These are phyloP conservation scores for Tinea semifulvella DNA, from an alignment of 2,888 invertebrate genomes.

Conservation along the genomic window DNA sequence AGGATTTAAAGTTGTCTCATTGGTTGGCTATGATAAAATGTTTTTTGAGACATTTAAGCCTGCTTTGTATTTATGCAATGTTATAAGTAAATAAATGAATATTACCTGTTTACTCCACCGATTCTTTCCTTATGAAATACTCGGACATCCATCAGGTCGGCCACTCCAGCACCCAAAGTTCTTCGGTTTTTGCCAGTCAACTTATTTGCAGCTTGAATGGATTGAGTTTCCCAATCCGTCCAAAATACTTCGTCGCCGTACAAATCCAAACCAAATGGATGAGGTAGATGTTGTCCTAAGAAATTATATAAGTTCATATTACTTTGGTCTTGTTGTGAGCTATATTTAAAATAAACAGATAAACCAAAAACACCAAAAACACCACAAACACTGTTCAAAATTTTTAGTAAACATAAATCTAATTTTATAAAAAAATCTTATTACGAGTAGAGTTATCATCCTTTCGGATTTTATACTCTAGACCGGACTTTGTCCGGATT, in stretches of 20 bases:
- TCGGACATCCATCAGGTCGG: conserved; percentile 82
- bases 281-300: conserved; percentile 56
- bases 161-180: conserved; percentile 74
- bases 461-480: too few species aligned
- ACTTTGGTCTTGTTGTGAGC: too few species aligned
- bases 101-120: conserved; percentile 40
- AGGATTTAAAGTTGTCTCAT: too few species aligned
- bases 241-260: conserved; percentile 82
- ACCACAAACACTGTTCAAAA: too few species aligned
- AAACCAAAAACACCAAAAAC: too few species aligned
- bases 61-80: background rate
- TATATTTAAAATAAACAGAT: too few species aligned
- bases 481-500: too few species aligned
- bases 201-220: conserved; percentile 82
- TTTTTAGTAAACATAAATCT: too few species aligned
- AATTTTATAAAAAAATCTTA: too few species aligned
- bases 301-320: too few species aligned
- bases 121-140: conserved; percentile 80
- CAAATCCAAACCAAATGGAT: conserved; percentile 85
- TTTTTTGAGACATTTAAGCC: background rate
- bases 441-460: too few species aligned
- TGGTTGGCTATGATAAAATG: background rate
- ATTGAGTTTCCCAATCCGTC: conserved; percentile 85
- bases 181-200: conserved; percentile 73
- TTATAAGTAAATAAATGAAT: background rate